These are phyloP conservation scores for Orientallactaga bullata DNA, from an alignment of 2,113 vertebrate genomes.

Conservation along the genomic window DNA sequence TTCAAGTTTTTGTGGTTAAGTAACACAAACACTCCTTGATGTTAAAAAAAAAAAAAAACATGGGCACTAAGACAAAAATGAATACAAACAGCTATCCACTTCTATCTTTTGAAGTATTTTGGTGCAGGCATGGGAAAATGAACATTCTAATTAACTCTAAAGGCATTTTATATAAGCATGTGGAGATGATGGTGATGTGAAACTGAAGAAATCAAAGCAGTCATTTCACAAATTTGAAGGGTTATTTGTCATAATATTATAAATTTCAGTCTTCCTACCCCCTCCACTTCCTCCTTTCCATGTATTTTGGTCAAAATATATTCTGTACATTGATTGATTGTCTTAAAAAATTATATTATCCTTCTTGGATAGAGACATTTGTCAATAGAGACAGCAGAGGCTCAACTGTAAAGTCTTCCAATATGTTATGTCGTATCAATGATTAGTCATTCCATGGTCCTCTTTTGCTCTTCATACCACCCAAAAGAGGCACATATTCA, in stretches of 20 bases:
- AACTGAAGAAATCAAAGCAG: not conserved
- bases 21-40: not conserved
- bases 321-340: not conserved
- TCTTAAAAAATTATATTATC: not conserved
- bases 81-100: not conserved
- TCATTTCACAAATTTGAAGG: not conserved
- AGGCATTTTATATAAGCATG: not conserved
- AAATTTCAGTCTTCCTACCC: not conserved
- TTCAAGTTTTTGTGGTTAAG: not conserved
- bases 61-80: not conserved
- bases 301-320: not conserved
- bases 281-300: not conserved
- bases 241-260: not conserved
- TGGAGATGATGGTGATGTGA: not conserved
- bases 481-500: no score
- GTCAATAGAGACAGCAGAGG: accelerated
- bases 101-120: not conserved
- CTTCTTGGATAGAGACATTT: not conserved
- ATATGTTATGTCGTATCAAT: accelerated
- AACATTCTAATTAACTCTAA: not conserved
- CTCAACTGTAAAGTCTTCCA: accelerated
- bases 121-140: not conserved
- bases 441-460: not conserved
- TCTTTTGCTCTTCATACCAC: not conserved
- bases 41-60: constrained; percentile 24